Evolutionary conservation across 2,888 invertebrate genomes (phyloP), one percentile per base, ranked within the genome.

Genomic region (Eueremaeus valkanovi): DNA sequence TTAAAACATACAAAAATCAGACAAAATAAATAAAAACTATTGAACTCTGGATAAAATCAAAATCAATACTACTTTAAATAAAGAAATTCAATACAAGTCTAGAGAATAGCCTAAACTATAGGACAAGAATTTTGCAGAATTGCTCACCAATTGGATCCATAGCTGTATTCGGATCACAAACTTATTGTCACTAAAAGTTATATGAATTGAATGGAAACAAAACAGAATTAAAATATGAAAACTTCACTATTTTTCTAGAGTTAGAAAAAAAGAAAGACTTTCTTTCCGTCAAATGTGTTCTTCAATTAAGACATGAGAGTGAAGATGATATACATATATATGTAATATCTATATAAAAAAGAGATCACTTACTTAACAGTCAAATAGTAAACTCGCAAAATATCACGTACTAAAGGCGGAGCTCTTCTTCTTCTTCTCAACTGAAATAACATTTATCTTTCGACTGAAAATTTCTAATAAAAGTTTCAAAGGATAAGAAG

Each of bases 91-190:
- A 51, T 11, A 51, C 51, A 5, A 11, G 9, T 51, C 18, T 18
- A 51, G 9, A 51, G 6, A 40, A 51, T n/a, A 51, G 6, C 6
- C 51, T 21, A 8, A 51, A 51, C n/a, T n/a, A n/a, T 51, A 18
- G 21, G 6, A 11, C 6, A 21, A 51, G 21, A 51, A 11, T 51
- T 51, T n/a, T 18, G n/a, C 11, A 24, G 2, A 6, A 24, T 6
- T 58, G 8, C 58, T 58, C 9, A 58, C 58, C 58, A 58, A 58
- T 58, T 58, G 58, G 58, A 24, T 58, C 58, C 58, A 58, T 58
- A 24, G 5, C 27, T 58, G 16, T 51, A 6, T 51, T 51, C 51
- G n/a, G n/a, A n/a, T n/a, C n/a, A n/a, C n/a, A n/a, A n/a, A n/a
- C n/a, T n/a, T n/a, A n/a, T n/a, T n/a, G 9, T 21, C 51, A 51